These are phyloP conservation scores for Dipodomys stephensi DNA, from an alignment of 2,113 vertebrate species.

Conservation along the genomic window DNA sequence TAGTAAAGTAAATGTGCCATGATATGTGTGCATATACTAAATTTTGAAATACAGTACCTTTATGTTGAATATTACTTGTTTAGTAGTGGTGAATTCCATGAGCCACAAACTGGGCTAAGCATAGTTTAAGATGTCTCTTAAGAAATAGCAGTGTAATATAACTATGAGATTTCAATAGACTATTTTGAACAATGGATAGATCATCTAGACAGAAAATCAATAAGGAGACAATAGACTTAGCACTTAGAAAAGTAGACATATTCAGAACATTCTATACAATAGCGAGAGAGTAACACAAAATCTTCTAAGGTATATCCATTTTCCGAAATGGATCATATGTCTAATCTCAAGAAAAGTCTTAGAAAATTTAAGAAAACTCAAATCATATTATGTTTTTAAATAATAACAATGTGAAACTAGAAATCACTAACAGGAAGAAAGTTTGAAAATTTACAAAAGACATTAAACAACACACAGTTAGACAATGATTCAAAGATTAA, in stretches of 20 bases:
- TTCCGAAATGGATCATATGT: background rate
- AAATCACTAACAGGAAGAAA: background rate
- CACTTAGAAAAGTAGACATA: background rate
- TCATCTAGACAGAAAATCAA: background rate
- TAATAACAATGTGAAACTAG: background rate
- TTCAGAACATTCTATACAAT: background rate
- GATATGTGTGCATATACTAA: background rate
- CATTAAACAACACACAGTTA: background rate
- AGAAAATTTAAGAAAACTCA: background rate
- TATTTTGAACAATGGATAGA: background rate
- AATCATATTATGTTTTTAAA: background rate
- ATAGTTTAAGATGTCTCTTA: background rate
- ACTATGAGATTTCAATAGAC: background rate
- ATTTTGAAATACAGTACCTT: background rate
- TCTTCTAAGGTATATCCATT: background rate
- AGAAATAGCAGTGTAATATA: background rate
- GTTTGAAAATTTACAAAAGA: background rate
- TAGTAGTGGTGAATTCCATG: too few species aligned
- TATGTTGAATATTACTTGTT: too few species aligned
- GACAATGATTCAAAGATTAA: background rate
- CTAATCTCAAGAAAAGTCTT: background rate
- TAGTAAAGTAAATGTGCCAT: slow-evolving; percentile 18
- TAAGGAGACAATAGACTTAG: background rate
- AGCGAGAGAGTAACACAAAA: background rate
- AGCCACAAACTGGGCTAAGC: background rate